Evolutionary conservation across 2,113 vertebrate genomes (phyloP).

Genomic region (Oncorhynchus tshawytscha): DNA sequence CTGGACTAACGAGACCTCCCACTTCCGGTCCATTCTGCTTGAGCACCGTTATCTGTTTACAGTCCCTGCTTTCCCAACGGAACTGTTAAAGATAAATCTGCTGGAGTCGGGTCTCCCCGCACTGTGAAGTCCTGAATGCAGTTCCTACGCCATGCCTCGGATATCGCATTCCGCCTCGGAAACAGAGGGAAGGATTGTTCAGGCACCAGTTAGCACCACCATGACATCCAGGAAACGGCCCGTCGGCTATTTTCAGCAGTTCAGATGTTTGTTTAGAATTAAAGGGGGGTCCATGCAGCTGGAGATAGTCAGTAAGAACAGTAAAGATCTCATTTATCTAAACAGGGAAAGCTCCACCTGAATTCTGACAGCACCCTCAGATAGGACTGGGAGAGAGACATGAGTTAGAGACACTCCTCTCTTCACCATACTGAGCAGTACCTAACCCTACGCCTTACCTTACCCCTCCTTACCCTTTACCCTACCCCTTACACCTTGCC

Average conservation of each 20-base stretch:
- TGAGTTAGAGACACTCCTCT: no score
- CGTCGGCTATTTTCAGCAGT: conserved; percentile 60
- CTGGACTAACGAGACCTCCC: conserved; percentile 47
- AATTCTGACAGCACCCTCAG: not conserved
- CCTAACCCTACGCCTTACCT: no score
- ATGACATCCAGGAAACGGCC: conserved; percentile 65
- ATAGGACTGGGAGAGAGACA: conserved; percentile 28
- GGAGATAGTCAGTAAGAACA: conserved; percentile 24
- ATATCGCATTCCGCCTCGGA: conserved; percentile 48
- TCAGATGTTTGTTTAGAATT: conserved; percentile 63
- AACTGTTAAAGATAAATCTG: conserved; percentile 57
- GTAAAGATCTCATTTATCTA: conserved; percentile 38
- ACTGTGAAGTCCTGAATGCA: conserved; percentile 39
- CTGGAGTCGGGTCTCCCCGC: conserved; percentile 41
- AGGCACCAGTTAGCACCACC: conserved; percentile 47
- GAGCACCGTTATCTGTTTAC: conserved; percentile 67
- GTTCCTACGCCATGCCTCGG: conserved; percentile 26
- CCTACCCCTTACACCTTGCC: no score
- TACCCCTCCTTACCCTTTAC: no score
- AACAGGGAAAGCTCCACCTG: conserved; percentile 27
- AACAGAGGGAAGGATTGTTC: conserved; percentile 58
- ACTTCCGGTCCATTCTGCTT: conserved; percentile 64
- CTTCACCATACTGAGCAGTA: no score
- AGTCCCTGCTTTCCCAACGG: conserved; percentile 59
- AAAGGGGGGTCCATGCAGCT: conserved; percentile 24